A percentile compares a stretch with the other conserved stretches of the same genome.
These are phyloP conservation scores for Corella eumyota DNA, from an alignment of 23 tunicate genomes.

Conservation along the genomic window DNA sequence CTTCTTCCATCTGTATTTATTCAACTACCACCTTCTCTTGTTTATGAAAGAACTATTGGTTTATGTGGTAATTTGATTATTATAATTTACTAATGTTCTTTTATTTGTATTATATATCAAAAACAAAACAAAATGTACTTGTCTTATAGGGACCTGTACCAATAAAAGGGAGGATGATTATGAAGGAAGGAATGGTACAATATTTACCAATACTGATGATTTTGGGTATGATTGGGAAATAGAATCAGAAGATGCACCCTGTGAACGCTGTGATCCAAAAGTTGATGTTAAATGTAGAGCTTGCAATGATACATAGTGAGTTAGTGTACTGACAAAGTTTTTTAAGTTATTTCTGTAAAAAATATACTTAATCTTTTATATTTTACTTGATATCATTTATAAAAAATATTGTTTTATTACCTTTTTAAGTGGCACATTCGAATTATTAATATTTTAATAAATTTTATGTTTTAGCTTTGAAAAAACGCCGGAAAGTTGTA, in stretches of 20 bases:
- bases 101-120: too few species aligned
- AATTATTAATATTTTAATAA: not conserved
- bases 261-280: not conserved
- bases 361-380: not conserved
- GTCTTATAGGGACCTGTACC: conserved; percentile 13
- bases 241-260: conserved; percentile 1
- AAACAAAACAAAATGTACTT: too few species aligned
- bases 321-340: too few species aligned
- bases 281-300: not conserved
- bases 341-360: not conserved
- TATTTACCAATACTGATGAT: not conserved
- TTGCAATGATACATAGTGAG: conserved; percentile 1
- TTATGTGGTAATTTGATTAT: conserved; percentile 9
- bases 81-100: not conserved
- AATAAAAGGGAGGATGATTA: not conserved
- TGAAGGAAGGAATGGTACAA: conserved; percentile 3
- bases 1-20: not conserved
- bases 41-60: conserved; percentile 8
- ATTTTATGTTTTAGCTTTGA: conserved; percentile 2
- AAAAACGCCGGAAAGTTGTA: conserved; percentile 3
- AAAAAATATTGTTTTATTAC: too few species aligned
- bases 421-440: not conserved
- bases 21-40: not conserved
- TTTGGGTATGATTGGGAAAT: conserved; percentile 6
- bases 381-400: not conserved